Evolutionary conservation across 2,797 vertebrate genomes (phyloP), one percentile per base, ranked within the genome.

Genomic region (Eleutherodactylus coqui): DNA sequence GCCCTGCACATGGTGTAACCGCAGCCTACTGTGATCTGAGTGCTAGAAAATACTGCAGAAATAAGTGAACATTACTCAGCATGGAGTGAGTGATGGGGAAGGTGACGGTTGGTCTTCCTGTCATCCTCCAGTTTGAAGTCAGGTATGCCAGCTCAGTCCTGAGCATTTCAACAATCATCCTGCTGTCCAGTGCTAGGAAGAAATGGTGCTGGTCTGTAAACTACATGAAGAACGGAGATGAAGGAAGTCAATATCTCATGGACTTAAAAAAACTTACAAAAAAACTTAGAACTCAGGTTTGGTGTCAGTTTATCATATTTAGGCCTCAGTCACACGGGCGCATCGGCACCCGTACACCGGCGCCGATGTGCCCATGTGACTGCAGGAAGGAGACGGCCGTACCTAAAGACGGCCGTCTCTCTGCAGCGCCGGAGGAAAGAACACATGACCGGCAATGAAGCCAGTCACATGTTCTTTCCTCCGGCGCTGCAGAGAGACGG

Each of bases 121-220:
- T 99, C 97, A 99, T 99, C 89, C 98, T 96, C 98, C 98, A 99
- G 90, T 97, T 96, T 41, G 96, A 97, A 10, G 96, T 97, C 29
- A 99, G 95, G 87, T 99, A 99, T 49, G 98, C 95, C 91, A 99
- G 92, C 88, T 99, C 98, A 0, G 94, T 99, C 47, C 96, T 93
- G 87, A 99, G 92, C 98, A 99, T 99, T 91, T 99, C 98, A 89
- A 99, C 97, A 16, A 99, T 98, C 98, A 99, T 99, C 92, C 96
- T 97, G 72, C 97, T 99, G 94, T 99, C 98, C 92, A 99, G 92
- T 1, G 98, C 98, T 93, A 99, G 91, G 91, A 99, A 99, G 94
- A 99, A 99, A 90, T 99, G 98, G 91, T 99, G 97, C 88, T 98
- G 97, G 91, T 99, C 98, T 49, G 98, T 94, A 91, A 99, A 99